Percentiles rank a stretch among this genome's conserved stretches.
phyloP scores from a whole-genome alignment of 2,888 invertebrate genomes.

The Tetrapedia diversipes region DNA sequence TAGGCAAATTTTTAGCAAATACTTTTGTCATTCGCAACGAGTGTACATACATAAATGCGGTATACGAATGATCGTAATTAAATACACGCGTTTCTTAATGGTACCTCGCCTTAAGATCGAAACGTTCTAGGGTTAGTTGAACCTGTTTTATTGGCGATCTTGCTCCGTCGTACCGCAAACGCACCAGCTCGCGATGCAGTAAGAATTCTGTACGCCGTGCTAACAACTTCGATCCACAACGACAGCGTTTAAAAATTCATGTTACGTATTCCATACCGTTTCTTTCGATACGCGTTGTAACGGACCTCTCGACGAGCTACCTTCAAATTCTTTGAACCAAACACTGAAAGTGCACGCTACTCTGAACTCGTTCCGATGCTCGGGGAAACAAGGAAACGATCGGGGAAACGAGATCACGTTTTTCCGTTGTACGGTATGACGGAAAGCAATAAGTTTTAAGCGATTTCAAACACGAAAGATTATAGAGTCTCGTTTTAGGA shows the following conservation, averaged over 20 bases:
- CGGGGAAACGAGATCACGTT: too few species aligned
- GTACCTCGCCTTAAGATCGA: neutral
- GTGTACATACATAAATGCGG: too few species aligned
- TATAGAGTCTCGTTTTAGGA: neutral
- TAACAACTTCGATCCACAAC: neutral
- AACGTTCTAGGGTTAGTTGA: neutral
- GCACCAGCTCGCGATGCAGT: slow-evolving; percentile 4
- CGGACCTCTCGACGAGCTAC: slow-evolving; percentile 10
- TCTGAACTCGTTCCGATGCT: neutral
- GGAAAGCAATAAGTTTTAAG: too few species aligned
- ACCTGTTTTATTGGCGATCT: neutral
- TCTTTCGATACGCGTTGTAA: slow-evolving; percentile 35
- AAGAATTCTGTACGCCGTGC: slow-evolving; percentile 26
- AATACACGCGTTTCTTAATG: too few species aligned
- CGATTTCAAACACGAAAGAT: too few species aligned
- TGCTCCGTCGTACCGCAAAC: neutral
- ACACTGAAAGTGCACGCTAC: neutral
- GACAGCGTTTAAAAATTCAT: slow-evolving; percentile 35
- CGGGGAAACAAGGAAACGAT: too few species aligned
- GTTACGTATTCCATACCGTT: slow-evolving; percentile 46
- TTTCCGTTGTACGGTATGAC: too few species aligned
- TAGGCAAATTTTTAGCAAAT: too few species aligned
- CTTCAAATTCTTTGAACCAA: neutral
- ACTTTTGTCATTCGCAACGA: too few species aligned
- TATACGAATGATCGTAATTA: too few species aligned